These are phyloP conservation scores for Ellobius talpinus DNA, from an alignment of 2,113 vertebrate genomes.

Conservation along the genomic window DNA sequence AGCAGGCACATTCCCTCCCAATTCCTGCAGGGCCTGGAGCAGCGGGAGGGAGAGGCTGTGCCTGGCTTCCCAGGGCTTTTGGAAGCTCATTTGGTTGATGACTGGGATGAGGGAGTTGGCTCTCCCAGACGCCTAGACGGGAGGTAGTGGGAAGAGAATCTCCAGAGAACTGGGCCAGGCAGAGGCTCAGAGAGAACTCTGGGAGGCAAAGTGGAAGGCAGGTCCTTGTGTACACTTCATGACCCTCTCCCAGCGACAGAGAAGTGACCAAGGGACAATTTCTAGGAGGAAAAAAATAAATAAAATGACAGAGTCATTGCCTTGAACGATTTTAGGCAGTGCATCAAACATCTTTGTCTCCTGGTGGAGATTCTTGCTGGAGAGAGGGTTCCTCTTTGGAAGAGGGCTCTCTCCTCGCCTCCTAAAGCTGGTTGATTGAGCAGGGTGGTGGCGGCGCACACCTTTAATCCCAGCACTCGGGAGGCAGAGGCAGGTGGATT, in stretches of 20 bases:
- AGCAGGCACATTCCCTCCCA: conserved; percentile 57
- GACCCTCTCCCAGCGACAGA: neutral
- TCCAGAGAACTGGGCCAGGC: neutral
- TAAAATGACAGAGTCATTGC: neutral
- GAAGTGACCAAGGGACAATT: neutral
- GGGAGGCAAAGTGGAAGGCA: neutral
- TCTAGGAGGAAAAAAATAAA: neutral
- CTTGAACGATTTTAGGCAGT: neutral
- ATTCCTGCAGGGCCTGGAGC: conserved; percentile 55
- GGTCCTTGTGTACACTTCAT: neutral
- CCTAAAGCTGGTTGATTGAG: neutral
- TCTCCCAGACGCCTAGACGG: neutral
- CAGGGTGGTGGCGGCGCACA: no score
- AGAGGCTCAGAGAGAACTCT: neutral
- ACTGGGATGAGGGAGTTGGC: neutral
- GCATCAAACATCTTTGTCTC: neutral
- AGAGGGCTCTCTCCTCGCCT: neutral
- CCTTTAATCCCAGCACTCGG: no score
- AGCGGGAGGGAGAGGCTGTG: neutral
- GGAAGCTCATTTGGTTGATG: conserved; percentile 43
- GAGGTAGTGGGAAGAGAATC: conserved; percentile 48
- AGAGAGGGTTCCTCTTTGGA: neutral
- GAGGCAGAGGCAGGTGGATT: no score
- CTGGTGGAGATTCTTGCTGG: neutral
- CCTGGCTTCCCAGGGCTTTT: neutral